Evolutionary conservation across 2,113 vertebrate genomes (phyloP).

Genomic region (Lipophrys pholis): DNA sequence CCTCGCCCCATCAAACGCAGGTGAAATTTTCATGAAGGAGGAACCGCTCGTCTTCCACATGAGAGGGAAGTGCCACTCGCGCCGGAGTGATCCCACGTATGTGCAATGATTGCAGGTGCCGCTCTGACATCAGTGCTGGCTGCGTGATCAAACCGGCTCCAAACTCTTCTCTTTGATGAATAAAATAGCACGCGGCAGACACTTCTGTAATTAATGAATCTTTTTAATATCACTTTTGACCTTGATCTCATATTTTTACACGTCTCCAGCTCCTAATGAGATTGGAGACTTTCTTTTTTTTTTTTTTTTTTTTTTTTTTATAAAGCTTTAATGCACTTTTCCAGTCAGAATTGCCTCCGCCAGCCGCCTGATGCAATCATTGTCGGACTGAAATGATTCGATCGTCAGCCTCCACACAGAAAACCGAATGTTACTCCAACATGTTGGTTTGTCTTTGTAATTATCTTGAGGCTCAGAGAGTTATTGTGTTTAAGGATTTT

Average conservation of each 20-base stretch:
- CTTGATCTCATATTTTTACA: constrained; percentile 17
- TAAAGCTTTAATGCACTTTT: neutral
- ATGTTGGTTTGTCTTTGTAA: too few relatives aligned
- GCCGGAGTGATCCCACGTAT: constrained; percentile 17
- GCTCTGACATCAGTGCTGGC: constrained; percentile 30
- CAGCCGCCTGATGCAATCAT: neutral
- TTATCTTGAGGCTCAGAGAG: neutral
- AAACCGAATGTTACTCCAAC: too few relatives aligned
- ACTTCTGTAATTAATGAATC: constrained; percentile 38
- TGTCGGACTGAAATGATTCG: neutral
- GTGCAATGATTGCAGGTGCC: constrained; percentile 46
- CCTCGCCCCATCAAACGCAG: constrained; percentile 24
- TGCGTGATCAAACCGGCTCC: constrained; percentile 41
- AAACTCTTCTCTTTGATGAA: constrained; percentile 54
- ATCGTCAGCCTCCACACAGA: too few relatives aligned
- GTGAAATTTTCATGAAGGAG: constrained; percentile 50
- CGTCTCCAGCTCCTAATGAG: constrained; percentile 22
- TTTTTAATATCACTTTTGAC: constrained; percentile 29
- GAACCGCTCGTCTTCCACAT: constrained; percentile 29
- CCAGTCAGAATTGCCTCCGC: neutral
- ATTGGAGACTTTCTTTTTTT: neutral
- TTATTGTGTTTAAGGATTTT: too few relatives aligned
- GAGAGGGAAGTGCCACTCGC: constrained; percentile 31
- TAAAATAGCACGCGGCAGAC: constrained; percentile 32
- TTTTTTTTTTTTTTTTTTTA: too few relatives aligned